Conservation (phyloP, 2,113 vertebrate species). For the Mirza zaza region DNA sequence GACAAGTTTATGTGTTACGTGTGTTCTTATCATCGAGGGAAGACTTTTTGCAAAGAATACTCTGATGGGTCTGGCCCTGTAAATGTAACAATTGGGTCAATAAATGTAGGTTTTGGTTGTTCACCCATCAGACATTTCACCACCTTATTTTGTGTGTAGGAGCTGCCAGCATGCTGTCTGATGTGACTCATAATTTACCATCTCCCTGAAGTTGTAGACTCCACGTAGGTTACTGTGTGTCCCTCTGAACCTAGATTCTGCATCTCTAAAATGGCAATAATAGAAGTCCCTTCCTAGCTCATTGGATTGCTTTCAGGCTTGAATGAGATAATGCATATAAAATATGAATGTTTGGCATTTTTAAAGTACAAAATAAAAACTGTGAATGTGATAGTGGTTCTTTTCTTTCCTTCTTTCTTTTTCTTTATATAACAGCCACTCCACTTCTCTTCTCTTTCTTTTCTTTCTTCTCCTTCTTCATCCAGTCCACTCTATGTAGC, state of each 20-base stretch:
- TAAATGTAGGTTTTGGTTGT: not conserved
- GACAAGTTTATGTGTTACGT: not conserved
- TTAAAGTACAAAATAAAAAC: not conserved
- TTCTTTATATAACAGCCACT: not conserved
- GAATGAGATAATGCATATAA: not conserved
- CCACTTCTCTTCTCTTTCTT: not conserved
- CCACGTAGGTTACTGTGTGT: not conserved
- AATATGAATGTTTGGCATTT: not conserved
- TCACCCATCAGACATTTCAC: not conserved
- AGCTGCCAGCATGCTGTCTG: not conserved
- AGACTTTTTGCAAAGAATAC: not conserved
- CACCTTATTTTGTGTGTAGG: not conserved
- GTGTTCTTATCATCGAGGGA: not conserved
- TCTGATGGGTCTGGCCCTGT: not conserved
- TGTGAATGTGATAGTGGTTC: accelerated
- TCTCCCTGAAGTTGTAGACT: not conserved
- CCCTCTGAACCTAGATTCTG: not conserved
- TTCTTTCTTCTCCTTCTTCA: not conserved
- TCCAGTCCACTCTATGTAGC: not conserved
- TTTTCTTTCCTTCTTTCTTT: not conserved
- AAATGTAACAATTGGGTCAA: not conserved
- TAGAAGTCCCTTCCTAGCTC: not conserved
- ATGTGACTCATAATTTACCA: not conserved
- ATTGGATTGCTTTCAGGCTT: not conserved
- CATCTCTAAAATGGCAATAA: not conserved